Conservation (phyloP, 2,113 vertebrate genomes). For the Microtus ochrogaster region DNA sequence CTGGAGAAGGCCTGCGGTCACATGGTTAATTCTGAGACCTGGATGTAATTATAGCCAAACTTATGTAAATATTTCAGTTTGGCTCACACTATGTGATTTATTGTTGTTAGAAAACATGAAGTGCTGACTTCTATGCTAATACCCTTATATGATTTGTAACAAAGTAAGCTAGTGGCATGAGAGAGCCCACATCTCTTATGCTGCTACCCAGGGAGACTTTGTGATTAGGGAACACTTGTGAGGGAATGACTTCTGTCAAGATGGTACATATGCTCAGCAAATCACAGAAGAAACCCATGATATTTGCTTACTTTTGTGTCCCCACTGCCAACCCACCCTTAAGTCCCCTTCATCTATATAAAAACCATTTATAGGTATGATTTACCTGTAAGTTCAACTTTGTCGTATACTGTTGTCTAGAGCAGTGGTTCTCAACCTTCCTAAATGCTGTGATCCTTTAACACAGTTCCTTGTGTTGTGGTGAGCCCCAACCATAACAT, state of each 20-base stretch:
- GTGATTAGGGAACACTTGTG: not conserved
- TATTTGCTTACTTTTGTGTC: not conserved
- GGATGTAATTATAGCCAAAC: constrained; percentile 25
- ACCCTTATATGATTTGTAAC: constrained; percentile 13
- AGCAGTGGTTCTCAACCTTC: not conserved
- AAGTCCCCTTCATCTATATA: constrained; percentile 9
- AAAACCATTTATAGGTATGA: constrained; percentile 21
- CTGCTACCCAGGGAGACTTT: not conserved
- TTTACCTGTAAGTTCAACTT: constrained; percentile 59
- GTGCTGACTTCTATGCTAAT: constrained; percentile 15
- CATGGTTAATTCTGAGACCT: constrained; percentile 54
- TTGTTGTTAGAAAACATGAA: constrained; percentile 36
- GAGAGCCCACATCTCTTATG: not conserved
- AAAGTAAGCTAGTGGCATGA: not conserved
- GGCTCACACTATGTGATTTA: constrained; percentile 7
- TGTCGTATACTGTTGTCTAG: not conserved
- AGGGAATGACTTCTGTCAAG: constrained; percentile 25
- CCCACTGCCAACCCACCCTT: not conserved
- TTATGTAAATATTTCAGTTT: constrained; percentile 59
- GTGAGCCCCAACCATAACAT: not conserved
- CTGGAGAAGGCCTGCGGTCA: constrained; percentile 6
- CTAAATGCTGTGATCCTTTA: not conserved
- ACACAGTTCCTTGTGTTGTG: not conserved
- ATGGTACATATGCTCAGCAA: constrained; percentile 44
- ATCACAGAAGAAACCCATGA: constrained; percentile 46